Evolutionary conservation across 2,113 vertebrate genomes (phyloP).

Genomic region (Ochotona curzoniae): DNA sequence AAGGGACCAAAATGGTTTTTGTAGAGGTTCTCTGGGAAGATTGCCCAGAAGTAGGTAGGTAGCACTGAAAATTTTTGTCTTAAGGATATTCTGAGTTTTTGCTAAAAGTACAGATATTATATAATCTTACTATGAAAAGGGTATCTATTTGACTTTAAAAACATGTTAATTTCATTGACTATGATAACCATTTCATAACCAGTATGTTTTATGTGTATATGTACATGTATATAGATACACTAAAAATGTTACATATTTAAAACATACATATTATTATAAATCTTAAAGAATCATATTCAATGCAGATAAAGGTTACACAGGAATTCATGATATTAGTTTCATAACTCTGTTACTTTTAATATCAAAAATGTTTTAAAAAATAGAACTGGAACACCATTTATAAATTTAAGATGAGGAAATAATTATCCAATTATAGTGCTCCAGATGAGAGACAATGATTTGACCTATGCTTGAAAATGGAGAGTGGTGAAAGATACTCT

Average conservation of each 20-base stretch:
- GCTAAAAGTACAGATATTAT: neutral
- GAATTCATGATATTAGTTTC: neutral
- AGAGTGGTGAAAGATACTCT: neutral
- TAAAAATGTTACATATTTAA: neutral
- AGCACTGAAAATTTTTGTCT: neutral
- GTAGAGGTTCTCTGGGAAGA: neutral
- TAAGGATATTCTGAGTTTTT: neutral
- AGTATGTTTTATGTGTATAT: no score
- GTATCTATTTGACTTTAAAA: neutral
- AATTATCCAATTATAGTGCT: neutral
- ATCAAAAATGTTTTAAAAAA: neutral
- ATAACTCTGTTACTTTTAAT: neutral
- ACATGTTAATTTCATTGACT: neutral
- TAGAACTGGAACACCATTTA: neutral
- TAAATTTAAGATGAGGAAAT: neutral
- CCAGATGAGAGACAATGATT: neutral
- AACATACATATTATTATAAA: neutral
- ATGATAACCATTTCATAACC: neutral
- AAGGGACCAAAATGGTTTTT: neutral
- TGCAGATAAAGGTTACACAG: neutral
- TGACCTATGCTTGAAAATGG: neutral
- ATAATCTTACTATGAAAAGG: neutral
- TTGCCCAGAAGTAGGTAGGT: neutral
- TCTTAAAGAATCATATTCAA: neutral
- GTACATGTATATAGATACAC: neutral